Evolutionary conservation across 2,113 vertebrate genomes (phyloP).

Genomic region (Mesoclemmys tuberculata): DNA sequence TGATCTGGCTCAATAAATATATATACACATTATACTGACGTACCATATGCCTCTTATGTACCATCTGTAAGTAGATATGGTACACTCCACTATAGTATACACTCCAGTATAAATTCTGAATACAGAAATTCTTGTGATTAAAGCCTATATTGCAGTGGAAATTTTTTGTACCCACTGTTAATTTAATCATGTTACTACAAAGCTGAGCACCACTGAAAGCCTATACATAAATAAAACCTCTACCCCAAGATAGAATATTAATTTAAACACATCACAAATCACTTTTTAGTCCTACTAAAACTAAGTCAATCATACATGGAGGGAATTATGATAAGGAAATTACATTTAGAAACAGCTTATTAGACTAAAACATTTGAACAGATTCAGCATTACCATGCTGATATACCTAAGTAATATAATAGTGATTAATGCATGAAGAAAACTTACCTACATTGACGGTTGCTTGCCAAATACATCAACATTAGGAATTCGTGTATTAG

Average conservation of each 20-base stretch:
- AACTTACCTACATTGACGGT: not conserved
- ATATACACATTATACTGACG: not conserved
- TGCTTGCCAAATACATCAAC: not conserved
- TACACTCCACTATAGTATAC: not conserved
- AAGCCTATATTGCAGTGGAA: not conserved
- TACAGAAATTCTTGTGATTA: not conserved
- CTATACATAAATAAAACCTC: not conserved
- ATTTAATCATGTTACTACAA: not conserved
- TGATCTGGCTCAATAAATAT: not conserved
- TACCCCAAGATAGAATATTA: not conserved
- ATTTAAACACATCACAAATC: not conserved
- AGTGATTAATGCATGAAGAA: not conserved
- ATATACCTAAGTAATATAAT: not conserved
- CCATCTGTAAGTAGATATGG: not conserved
- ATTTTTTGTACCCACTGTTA: not conserved
- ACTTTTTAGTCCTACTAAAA: not conserved
- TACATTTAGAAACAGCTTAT: not conserved
- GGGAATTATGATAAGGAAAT: not conserved
- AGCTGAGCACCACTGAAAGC: not conserved
- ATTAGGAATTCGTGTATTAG: rapidly evolving
- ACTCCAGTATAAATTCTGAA: not conserved
- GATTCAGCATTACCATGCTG: not conserved
- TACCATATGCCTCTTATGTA: not conserved
- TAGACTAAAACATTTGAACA: not conserved
- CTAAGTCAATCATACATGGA: not conserved